These are phyloP conservation scores for Lethenteron camtschaticum DNA, from an alignment of 2,113 vertebrate species.

Conservation along the genomic window DNA sequence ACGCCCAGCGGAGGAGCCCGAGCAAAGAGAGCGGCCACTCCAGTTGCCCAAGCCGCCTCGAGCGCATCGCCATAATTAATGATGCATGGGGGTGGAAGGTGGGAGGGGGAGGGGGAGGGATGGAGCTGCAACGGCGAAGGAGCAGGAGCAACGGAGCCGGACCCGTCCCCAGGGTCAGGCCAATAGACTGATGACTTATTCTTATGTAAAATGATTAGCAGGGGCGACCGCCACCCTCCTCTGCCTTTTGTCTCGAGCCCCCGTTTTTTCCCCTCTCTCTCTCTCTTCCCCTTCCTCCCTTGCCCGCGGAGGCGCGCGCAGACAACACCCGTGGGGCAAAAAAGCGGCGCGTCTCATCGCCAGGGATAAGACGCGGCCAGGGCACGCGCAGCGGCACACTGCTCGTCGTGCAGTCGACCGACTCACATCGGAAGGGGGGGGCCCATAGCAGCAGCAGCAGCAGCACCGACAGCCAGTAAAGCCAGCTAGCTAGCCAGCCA, in stretches of 20 bases:
- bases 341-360: not conserved
- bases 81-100: not conserved
- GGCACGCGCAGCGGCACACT: too few species aligned
- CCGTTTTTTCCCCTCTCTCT: not conserved
- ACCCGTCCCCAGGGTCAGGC: slow-evolving; percentile 3
- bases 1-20: too few species aligned
- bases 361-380: not conserved
- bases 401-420: too few species aligned
- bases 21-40: too few species aligned
- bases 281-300: not conserved
- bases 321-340: not conserved
- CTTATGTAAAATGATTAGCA: slow-evolving; percentile 5
- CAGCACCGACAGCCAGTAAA: too few species aligned
- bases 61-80: not conserved
- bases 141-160: too few species aligned
- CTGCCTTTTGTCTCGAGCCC: too few species aligned
- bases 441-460: too few species aligned
- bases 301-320: slow-evolving; percentile 1
- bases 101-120: not conserved
- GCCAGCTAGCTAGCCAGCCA: too few species aligned
- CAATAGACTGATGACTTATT: slow-evolving; percentile 6
- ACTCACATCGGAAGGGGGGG: too few species aligned
- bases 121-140: too few species aligned
- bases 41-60: not conserved
- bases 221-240: not conserved